Conservation (phyloP, 2,888 invertebrate genomes). For the Thumatha senex region DNA sequence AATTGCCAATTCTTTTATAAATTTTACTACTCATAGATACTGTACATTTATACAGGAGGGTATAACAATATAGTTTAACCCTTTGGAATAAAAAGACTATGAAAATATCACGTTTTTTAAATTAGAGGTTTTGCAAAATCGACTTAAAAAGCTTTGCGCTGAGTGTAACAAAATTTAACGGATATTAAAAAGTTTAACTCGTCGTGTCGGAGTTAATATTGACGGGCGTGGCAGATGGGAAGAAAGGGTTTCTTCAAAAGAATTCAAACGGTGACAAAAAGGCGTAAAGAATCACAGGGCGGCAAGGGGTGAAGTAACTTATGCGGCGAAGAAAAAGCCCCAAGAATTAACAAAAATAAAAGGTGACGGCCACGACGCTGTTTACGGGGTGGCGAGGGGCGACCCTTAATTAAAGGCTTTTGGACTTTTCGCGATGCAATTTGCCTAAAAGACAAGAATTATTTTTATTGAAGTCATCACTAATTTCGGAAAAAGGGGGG, state of each 20-base stretch:
- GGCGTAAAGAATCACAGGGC: conserved; percentile 79
- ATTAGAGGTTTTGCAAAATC: conserved; percentile 39
- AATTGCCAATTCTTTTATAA: no score
- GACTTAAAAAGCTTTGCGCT: conserved; percentile 69
- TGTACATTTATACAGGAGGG: no score
- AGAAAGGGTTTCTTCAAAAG: conserved; percentile 80
- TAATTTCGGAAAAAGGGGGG: conserved; percentile 74
- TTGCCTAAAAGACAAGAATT: conserved; percentile 84
- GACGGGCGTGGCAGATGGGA: conserved; percentile 83
- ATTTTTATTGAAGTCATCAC: conserved; percentile 84
- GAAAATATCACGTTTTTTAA: conserved; percentile 20
- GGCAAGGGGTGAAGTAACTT: conserved; percentile 78
- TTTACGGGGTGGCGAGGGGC: conserved; percentile 75
- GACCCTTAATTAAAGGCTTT: conserved; percentile 82
- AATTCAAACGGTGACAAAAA: conserved; percentile 83
- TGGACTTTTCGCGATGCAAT: conserved; percentile 83
- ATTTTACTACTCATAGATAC: no score
- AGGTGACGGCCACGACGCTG: conserved; percentile 78
- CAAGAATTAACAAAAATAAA: conserved; percentile 83
- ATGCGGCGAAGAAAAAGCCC: conserved; percentile 81
- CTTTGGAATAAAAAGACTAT: no score
- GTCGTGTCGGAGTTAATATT: conserved; percentile 79
- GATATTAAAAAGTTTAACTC: conserved; percentile 84
- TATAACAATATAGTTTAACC: no score
- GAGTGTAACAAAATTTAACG: conserved; percentile 81